Base-by-base conservation (phyloP, 2,797 vertebrate species). In the Galago senegalensis region DNA sequence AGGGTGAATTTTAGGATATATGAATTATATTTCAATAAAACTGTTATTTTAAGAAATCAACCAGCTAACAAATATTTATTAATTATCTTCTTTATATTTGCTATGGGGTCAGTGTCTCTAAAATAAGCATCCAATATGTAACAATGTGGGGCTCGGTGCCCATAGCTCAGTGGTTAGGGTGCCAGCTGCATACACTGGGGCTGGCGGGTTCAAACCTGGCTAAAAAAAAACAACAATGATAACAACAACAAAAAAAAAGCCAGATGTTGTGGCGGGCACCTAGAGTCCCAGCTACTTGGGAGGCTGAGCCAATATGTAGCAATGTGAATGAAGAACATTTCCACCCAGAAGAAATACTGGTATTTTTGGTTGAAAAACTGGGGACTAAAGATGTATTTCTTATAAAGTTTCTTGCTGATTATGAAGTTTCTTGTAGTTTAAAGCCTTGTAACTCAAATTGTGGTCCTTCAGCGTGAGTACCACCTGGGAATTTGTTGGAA, bases 361-460 rank as follows among this genome's bases (percentile, higher is more conserved):
- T 37, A 82, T 65, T 80, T 96, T 95, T 89, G 73, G 65, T 89
- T 93, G 40, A 91, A 91, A 84, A 72, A 86, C 92, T 43, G 80
- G 56, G 29, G 79, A 92, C 40, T 67, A 67, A 95, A 88, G 83
- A 53, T 58, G 67, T 75, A 72, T 73, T 95, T 87, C 67, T 69
- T 85, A 49, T 81, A 81, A 94, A 76, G 84, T 91, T 92, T 91
- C 83, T 73, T 86, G 20, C 58, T 89, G 69, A 97, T 96, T 70
- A 91, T 53, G 61, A 49, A 86, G 20, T 88, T 93, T 83, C 70
- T 89, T 93, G 83, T 34, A 96, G 25, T 56, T 70, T 63, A 72
- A 87, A 96, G 76, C 67, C 81, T 95, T 93, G 21, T 46, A 77
- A 34, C 86, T 94, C 91, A 70, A 91, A 86, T 14, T 92, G 63